Evolutionary conservation across 2,113 vertebrate genomes (phyloP).

Genomic region (Muntiacus reevesi): DNA sequence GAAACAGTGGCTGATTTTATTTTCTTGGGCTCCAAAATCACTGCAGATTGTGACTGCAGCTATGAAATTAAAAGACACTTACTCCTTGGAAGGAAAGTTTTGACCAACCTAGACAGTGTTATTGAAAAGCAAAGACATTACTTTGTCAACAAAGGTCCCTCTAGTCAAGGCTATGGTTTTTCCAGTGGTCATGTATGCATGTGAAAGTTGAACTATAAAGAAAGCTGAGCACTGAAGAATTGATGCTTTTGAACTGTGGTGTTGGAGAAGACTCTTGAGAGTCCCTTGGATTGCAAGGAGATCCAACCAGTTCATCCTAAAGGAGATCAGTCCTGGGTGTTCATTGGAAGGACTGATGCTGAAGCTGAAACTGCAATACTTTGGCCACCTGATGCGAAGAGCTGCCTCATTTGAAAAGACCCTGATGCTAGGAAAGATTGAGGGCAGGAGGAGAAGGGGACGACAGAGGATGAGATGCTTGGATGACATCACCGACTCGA

Average conservation of each 20-base stretch:
- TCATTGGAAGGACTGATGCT: neutral
- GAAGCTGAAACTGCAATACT: neutral
- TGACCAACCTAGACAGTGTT: neutral
- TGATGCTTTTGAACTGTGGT: neutral
- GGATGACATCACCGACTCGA: neutral
- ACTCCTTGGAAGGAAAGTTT: neutral
- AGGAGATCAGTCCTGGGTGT: neutral
- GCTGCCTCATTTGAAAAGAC: neutral
- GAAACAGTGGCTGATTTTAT: neutral
- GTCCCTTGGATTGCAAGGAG: neutral
- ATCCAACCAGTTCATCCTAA: neutral
- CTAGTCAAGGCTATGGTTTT: neutral
- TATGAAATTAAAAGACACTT: neutral
- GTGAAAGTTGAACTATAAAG: neutral
- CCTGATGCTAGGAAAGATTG: neutral
- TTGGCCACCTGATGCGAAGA: neutral
- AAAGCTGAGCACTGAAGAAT: fast-evolving
- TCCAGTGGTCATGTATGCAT: neutral
- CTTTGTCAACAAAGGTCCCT: fast-evolving
- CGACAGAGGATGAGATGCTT: fast-evolving
- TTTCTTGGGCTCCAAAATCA: neutral
- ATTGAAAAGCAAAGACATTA: neutral
- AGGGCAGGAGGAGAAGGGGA: neutral
- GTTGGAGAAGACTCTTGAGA: neutral
- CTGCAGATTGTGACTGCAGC: neutral